These are phyloP conservation scores for Platalea minor DNA, from an alignment of 2,797 vertebrate genomes.

Conservation along the genomic window DNA sequence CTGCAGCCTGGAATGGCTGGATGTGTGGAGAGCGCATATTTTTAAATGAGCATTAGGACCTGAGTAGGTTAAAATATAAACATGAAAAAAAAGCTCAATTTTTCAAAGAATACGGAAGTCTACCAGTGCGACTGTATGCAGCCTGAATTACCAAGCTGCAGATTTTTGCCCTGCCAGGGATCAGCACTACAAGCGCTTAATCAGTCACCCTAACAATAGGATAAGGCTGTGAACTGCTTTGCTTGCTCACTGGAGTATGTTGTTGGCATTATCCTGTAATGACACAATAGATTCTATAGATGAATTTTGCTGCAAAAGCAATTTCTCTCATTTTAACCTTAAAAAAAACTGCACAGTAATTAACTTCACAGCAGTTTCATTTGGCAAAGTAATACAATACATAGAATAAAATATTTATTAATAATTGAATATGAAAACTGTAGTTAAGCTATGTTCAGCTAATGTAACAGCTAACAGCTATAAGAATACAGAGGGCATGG, in stretches of 20 bases:
- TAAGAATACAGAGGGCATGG: not conserved
- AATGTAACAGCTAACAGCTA: slow-evolving; percentile 17
- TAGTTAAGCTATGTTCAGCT: slow-evolving; percentile 51
- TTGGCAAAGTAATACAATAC: slow-evolving; percentile 45
- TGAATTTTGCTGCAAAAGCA: slow-evolving; percentile 45
- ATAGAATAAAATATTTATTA: slow-evolving; percentile 68
- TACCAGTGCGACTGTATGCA: slow-evolving; percentile 1
- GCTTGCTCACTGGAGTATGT: slow-evolving; percentile 38
- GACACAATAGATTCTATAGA: slow-evolving; percentile 36
- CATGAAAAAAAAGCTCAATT: not conserved
- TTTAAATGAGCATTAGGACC: slow-evolving; percentile 23
- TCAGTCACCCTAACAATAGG: slow-evolving; percentile 23
- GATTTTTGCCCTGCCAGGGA: slow-evolving; percentile 11
- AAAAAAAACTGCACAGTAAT: slow-evolving; percentile 64
- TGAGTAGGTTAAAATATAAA: slow-evolving; percentile 35
- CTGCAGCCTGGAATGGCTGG: not conserved
- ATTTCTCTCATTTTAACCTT: slow-evolving; percentile 58
- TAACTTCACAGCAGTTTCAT: slow-evolving; percentile 69
- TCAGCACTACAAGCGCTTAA: slow-evolving; percentile 35
- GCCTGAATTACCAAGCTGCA: slow-evolving; percentile 7
- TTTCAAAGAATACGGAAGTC: slow-evolving; percentile 42
- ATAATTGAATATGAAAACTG: slow-evolving; percentile 61
- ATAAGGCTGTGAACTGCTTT: slow-evolving; percentile 21
- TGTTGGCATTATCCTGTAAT: slow-evolving; percentile 41
- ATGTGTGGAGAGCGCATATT: slow-evolving; percentile 21